Conservation (phyloP, 1,140 invertebrate species). For the Telenomus remus region DNA sequence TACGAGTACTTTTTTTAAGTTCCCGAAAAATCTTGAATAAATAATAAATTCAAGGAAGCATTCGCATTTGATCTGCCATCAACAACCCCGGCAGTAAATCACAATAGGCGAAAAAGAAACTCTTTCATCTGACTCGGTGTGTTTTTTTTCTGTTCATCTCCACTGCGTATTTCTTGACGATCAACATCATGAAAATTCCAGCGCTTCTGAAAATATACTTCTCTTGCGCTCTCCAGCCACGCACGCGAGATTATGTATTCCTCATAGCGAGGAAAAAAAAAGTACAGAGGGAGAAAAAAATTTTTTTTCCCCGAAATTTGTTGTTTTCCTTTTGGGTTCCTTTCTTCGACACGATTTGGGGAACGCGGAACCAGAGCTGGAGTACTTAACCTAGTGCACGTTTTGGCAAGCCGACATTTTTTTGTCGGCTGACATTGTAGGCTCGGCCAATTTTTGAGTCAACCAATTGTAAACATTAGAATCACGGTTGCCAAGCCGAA, state of each 20-base stretch:
- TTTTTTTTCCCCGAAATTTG: no score
- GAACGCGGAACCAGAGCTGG: conserved; percentile 36
- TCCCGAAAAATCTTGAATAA: conserved; percentile 47
- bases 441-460: conserved; percentile 71
- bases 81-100: conserved; percentile 19
- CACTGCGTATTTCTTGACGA: conserved; percentile 19
- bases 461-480: conserved; percentile 71
- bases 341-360: background rate
- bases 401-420: conserved; percentile 67
- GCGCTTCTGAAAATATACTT: conserved; percentile 67
- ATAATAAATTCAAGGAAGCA: conserved; percentile 32
- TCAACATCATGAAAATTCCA: conserved; percentile 69
- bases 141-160: conserved; percentile 5
- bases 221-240: conserved; percentile 31
- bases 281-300: no score
- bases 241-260: conserved; percentile 31
- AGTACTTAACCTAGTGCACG: conserved; percentile 69
- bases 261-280: background rate
- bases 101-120: conserved; percentile 19
- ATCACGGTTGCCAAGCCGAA: conserved; percentile 67
- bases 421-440: conserved; percentile 58
- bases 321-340: background rate
- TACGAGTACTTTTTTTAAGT: conserved; percentile 52
- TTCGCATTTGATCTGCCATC: conserved; percentile 25
- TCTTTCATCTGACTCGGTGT: conserved; percentile 24